Evolutionary conservation across 1,140 invertebrate species (phyloP).

Genomic region (Druon quercuslanigerum): DNA sequence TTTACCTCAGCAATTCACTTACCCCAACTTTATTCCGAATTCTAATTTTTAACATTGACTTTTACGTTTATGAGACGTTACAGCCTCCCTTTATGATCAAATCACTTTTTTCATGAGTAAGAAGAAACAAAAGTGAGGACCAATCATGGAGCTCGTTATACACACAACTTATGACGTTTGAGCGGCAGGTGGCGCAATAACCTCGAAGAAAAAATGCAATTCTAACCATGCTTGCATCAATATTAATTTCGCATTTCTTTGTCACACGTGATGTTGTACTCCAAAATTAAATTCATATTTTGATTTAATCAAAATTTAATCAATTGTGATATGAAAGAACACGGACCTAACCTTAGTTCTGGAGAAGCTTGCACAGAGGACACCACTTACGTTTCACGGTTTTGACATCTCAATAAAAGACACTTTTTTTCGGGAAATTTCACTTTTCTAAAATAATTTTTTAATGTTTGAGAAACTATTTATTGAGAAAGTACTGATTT

Average conservation of each 20-base stretch:
- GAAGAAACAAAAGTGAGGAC: conserved; percentile 48
- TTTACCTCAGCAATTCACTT: neutral
- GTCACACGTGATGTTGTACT: no score
- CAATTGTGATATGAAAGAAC: conserved; percentile 32
- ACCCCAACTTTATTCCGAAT: neutral
- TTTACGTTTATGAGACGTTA: neutral
- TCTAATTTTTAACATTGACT: neutral
- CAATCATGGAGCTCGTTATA: conserved; percentile 65
- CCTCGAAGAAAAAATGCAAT: conserved; percentile 57
- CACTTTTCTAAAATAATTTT: neutral
- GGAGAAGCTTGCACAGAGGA: conserved; percentile 58
- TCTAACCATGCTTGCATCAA: conserved; percentile 52
- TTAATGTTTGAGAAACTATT: neutral
- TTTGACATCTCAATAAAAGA: conserved; percentile 35
- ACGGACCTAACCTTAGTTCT: conserved; percentile 60
- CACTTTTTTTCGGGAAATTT: neutral
- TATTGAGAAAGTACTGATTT: neutral
- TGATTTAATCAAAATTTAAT: neutral
- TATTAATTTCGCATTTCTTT: no score
- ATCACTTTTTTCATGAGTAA: neutral
- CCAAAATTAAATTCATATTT: no score
- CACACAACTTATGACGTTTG: conserved; percentile 48
- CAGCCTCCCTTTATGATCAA: neutral
- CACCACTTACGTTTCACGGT: conserved; percentile 60
- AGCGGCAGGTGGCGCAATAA: conserved; percentile 63